These are phyloP conservation scores for Idris sp. DNA, from an alignment of 1,140 invertebrate genomes.

Conservation along the genomic window DNA sequence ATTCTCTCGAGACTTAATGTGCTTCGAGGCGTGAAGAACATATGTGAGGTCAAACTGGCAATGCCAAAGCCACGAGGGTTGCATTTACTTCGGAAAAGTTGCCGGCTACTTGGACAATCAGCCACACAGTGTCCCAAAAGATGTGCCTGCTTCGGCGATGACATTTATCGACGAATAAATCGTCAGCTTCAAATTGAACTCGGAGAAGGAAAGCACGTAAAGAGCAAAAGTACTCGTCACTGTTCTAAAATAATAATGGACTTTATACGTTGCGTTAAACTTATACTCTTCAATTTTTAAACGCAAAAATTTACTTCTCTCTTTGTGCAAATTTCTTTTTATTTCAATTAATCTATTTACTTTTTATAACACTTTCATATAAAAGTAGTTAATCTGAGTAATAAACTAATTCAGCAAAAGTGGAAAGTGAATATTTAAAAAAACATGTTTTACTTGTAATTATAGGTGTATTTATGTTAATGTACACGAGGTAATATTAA, in stretches of 20 bases:
- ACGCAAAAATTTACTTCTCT: not conserved
- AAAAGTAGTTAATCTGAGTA: too few species aligned
- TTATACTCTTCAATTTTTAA: constrained; percentile 12
- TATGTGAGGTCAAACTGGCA: constrained; percentile 66
- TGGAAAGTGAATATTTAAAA: too few species aligned
- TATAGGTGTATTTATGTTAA: too few species aligned
- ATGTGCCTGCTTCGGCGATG: constrained; percentile 24
- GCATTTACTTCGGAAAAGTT: constrained; percentile 40
- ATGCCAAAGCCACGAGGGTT: constrained; percentile 46
- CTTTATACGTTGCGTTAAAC: constrained; percentile 6
- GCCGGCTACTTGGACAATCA: constrained; percentile 38
- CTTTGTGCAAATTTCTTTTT: not conserved
- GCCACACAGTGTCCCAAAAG: constrained; percentile 24
- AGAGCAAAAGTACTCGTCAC: constrained; percentile 2
- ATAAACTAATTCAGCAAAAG: too few species aligned
- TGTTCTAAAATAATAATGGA: constrained; percentile 18
- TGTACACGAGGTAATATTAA: too few species aligned
- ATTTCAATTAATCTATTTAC: too few species aligned
- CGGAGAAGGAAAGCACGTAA: constrained; percentile 16
- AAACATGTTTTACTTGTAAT: too few species aligned
- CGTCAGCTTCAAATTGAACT: constrained; percentile 14
- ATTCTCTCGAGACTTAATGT: constrained; percentile 65
- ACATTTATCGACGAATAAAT: constrained; percentile 49
- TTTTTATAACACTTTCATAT: too few species aligned
- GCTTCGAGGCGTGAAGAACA: constrained; percentile 54